phyloP scores from a whole-genome alignment of 2,113 vertebrate genomes.

The Prionailurus viverrinus region DNA sequence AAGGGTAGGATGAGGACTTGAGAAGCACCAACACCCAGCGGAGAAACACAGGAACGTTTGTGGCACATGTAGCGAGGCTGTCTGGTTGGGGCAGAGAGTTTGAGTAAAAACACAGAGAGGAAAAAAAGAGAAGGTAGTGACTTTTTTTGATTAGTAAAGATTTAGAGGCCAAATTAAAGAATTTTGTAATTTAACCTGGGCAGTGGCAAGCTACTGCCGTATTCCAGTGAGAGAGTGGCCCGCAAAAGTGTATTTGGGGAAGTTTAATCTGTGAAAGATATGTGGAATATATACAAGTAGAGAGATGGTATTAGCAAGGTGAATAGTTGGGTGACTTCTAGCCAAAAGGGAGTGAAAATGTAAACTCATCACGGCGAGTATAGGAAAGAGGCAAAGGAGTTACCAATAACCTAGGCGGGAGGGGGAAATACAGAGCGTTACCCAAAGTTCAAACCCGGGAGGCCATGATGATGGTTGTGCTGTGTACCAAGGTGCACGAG shows the following conservation, averaged over 20 bases:
- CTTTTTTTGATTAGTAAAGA: neutral
- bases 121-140: neutral
- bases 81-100: neutral
- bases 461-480: neutral
- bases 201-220: neutral
- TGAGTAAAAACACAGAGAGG: neutral
- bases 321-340: neutral
- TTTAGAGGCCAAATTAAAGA: neutral
- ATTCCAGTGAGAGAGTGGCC: neutral
- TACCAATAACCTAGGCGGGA: neutral
- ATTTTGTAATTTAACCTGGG: conserved; percentile 16
- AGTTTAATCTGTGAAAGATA: neutral
- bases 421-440: neutral
- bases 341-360: neutral
- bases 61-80: rapidly evolving
- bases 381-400: neutral
- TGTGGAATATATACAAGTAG: neutral
- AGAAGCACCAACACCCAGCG: neutral
- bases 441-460: neutral
- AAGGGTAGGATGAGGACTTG: rapidly evolving
- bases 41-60: neutral
- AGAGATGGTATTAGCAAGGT: neutral
- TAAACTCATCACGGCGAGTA: neutral
- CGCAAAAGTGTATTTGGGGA: neutral
- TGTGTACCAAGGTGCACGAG: neutral